These are phyloP conservation scores for Cacatua alba DNA, from an alignment of 2,113 vertebrate species.

Conservation along the genomic window DNA sequence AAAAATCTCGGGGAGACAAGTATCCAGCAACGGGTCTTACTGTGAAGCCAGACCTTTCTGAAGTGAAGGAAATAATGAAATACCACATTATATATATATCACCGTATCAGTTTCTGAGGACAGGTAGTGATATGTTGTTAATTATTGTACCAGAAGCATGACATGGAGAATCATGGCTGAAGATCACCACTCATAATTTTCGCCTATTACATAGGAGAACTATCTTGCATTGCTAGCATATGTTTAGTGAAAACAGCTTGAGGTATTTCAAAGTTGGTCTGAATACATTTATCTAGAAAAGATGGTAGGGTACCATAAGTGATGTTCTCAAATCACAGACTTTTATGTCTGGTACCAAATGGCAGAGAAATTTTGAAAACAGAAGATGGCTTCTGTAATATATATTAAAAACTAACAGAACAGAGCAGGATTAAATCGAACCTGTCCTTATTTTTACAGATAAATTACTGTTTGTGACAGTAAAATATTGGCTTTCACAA, in stretches of 20 bases:
- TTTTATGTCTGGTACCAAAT: background rate
- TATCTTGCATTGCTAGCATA: background rate
- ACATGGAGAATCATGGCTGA: background rate
- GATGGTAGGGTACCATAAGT: background rate
- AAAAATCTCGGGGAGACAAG: conserved; percentile 93
- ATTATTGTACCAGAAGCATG: background rate
- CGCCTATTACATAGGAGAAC: background rate
- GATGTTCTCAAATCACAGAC: background rate
- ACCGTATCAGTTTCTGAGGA: background rate
- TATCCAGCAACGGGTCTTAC: conserved; percentile 96
- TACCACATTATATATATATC: background rate
- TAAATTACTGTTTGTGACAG: background rate
- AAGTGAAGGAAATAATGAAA: conserved; percentile 47
- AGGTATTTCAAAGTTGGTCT: background rate
- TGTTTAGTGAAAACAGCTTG: background rate
- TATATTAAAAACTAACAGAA: background rate
- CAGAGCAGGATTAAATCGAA: background rate
- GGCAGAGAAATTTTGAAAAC: background rate
- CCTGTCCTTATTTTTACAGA: background rate
- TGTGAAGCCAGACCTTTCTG: conserved; percentile 94
- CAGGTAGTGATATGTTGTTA: background rate
- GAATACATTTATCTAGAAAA: background rate
- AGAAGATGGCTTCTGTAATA: background rate
- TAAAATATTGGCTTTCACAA: background rate
- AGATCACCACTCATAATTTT: background rate